phyloP scores from a whole-genome alignment of 2,888 invertebrate species.

The Pachydiplax longipennis region DNA sequence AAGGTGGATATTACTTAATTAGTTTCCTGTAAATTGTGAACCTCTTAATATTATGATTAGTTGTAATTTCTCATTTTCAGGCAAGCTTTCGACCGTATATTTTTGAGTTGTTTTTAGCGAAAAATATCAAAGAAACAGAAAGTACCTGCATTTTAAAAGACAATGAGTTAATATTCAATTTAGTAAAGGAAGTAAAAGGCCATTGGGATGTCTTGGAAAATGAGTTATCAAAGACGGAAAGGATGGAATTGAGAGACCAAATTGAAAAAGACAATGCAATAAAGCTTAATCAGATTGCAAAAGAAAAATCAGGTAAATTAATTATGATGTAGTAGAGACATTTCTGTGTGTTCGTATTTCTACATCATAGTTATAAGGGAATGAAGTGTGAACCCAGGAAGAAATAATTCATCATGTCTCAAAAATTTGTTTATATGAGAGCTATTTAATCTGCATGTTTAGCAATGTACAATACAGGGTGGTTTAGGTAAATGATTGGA shows the following conservation, averaged over 20 bases:
- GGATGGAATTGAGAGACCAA: slow-evolving; percentile 65
- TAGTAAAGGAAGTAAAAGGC: slow-evolving; percentile 67
- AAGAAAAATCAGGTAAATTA: slow-evolving; percentile 52
- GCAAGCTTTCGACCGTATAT: slow-evolving; percentile 75
- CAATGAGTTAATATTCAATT: slow-evolving; percentile 70
- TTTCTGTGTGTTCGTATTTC: too few relatives aligned
- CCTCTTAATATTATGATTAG: background rate
- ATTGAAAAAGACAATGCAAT: slow-evolving; percentile 65
- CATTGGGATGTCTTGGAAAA: slow-evolving; percentile 69
- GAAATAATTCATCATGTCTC: too few relatives aligned
- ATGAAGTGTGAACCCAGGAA: too few relatives aligned
- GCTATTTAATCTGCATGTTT: too few relatives aligned
- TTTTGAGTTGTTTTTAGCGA: slow-evolving; percentile 75
- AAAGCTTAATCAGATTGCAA: slow-evolving; percentile 62
- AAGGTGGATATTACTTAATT: slow-evolving; percentile 62
- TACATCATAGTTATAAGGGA: too few relatives aligned
- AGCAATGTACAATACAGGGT: too few relatives aligned
- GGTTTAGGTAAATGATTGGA: too few relatives aligned
- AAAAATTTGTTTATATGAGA: too few relatives aligned
- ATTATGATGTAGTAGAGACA: too few relatives aligned
- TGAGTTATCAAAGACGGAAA: slow-evolving; percentile 66
- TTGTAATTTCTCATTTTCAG: slow-evolving; percentile 55
- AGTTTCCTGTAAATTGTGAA: background rate
- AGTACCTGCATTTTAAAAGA: slow-evolving; percentile 72
- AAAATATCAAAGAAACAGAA: slow-evolving; percentile 67